phyloP scores from a whole-genome alignment of 2,888 invertebrate genomes.

The Stenurella melanura region DNA sequence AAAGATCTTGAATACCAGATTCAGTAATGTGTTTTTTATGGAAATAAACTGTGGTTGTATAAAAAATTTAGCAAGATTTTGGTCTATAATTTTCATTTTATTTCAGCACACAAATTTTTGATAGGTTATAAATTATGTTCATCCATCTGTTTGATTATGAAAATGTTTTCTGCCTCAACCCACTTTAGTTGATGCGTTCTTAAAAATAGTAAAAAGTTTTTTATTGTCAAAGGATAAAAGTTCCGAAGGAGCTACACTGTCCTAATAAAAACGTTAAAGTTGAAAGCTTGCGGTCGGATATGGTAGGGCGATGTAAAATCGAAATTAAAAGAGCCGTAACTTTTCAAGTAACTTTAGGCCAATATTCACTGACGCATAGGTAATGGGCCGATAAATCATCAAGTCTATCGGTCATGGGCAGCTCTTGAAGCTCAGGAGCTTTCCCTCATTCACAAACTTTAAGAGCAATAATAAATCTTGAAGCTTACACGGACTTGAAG shows the following conservation, averaged over 20 bases:
- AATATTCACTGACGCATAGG: constrained; percentile 56
- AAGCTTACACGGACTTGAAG: constrained; percentile 51
- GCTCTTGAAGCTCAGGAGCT: constrained; percentile 51
- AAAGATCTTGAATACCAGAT: too few species aligned
- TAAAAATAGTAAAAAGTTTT: background rate
- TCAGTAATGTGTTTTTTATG: too few species aligned
- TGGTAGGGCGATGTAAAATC: background rate
- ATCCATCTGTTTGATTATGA: too few species aligned
- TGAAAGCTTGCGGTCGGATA: background rate
- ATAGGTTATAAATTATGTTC: too few species aligned
- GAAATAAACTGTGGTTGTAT: too few species aligned
- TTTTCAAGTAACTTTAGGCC: constrained; percentile 39
- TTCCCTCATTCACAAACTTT: constrained; percentile 54
- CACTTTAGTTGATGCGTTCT: too few species aligned
- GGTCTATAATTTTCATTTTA: too few species aligned
- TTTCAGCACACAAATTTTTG: too few species aligned
- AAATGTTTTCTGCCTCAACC: too few species aligned
- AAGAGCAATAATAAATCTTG: constrained; percentile 56
- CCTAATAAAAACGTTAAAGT: constrained; percentile 16
- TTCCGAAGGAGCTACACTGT: background rate
- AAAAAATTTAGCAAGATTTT: too few species aligned
- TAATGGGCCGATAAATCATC: constrained; percentile 59
- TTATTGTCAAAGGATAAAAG: background rate
- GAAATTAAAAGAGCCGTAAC: constrained; percentile 37
- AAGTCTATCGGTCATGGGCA: constrained; percentile 58